These are phyloP conservation scores for Glareola pratincola DNA, from an alignment of 2,113 vertebrate genomes.

Conservation along the genomic window DNA sequence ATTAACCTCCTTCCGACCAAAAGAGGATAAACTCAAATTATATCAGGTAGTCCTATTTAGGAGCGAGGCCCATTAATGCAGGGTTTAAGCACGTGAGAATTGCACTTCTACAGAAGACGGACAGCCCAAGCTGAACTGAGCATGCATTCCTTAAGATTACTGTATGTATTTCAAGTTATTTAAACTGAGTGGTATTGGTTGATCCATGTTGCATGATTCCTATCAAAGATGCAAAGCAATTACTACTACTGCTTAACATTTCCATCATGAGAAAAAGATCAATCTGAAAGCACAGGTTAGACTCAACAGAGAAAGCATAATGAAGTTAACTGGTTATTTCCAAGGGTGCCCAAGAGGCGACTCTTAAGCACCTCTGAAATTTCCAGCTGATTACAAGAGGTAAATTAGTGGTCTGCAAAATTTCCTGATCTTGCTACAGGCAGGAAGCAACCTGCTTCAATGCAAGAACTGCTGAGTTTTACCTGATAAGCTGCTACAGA, in stretches of 20 bases:
- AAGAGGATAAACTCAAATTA: not conserved
- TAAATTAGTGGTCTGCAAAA: constrained; percentile 1
- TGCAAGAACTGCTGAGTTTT: not conserved
- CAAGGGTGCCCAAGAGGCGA: constrained; percentile 2
- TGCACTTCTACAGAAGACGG: not conserved
- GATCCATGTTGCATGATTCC: not conserved
- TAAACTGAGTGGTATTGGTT: not conserved
- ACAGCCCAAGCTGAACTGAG: not conserved
- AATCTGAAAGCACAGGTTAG: not conserved
- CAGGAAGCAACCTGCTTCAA: not conserved
- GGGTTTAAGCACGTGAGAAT: not conserved
- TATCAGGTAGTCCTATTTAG: not conserved
- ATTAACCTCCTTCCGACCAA: not conserved
- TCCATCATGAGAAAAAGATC: not conserved
- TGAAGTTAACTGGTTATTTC: not conserved
- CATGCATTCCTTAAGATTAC: not conserved
- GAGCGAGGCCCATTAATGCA: not conserved
- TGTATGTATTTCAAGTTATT: not conserved
- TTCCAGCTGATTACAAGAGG: not conserved
- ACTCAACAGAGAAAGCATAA: not conserved
- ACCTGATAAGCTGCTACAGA: not conserved
- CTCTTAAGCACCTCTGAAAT: not conserved
- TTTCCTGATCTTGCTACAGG: not conserved
- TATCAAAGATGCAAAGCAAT: not conserved
- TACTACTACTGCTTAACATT: not conserved